Base-by-base conservation (phyloP, 1,140 invertebrate species). In the Thereuonema tuberculata region DNA sequence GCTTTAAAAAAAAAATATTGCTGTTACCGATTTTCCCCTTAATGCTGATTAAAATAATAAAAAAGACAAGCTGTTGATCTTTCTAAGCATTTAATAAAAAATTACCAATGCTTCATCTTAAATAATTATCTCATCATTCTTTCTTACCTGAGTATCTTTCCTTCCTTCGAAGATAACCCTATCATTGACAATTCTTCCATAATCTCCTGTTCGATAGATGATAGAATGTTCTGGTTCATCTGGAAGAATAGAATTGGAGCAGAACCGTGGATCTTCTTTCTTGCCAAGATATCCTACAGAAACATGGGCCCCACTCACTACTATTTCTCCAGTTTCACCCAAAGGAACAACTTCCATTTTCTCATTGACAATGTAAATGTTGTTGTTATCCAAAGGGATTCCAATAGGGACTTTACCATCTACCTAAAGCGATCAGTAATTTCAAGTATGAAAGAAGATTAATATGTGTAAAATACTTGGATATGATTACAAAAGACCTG, bases 191-290 rank as follows among this genome's bases (percentile, higher is more conserved):
- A 90, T 75, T 17, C 79, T 78, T 0, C 84, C 89, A 66, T 82
- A 92, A 69, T 93, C 89, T 0, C 89, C 89, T 1, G 89, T 93
- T 31, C 81, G 78, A 69, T 87, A 93, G 0, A 91, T 73, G 1
- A 58, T 27, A 20, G 26, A 24, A 62, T 54, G 60, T 21, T 21
- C 49, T 15, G 49, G 15, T n/a, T n/a, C n/a, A 24, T 9, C 37
- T 12, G 37, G n/a, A 43, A 43, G n/a, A n/a, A 43, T 43, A 43
- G 37, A 43, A 43, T 43, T 43, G 37, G 37, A n/a, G 9, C 9
- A n/a, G n/a, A 43, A 43, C n/a, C 37, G 37, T 43, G 9, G 9
- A n/a, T 43, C 37, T n/a, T n/a, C n/a, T n/a, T n/a, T n/a, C n/a
- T 43, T 9, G 37, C 9, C 37, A 1, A 91, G 83, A 68, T 93